Evolutionary conservation across 1,140 invertebrate genomes (phyloP).

Genomic region (Pygmarrhopalites habei): DNA sequence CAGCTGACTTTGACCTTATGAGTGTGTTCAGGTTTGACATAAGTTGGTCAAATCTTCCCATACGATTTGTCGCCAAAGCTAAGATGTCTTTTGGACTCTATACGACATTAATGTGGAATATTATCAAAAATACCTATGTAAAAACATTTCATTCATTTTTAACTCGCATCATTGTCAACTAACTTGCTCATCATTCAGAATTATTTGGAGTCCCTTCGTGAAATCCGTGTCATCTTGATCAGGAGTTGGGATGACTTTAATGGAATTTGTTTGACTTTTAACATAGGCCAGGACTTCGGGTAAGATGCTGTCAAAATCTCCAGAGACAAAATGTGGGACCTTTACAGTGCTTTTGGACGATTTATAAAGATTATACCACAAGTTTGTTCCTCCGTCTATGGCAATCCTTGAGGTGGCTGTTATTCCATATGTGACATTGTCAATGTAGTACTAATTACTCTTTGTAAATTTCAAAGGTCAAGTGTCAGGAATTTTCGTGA

Average conservation of each 20-base stretch:
- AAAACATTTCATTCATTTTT: background rate
- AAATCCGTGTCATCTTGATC: conserved; percentile 32
- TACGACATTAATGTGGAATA: background rate
- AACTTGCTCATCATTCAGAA: background rate
- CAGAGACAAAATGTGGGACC: conserved; percentile 8
- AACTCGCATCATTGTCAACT: background rate
- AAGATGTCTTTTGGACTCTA: background rate
- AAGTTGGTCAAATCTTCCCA: conserved; percentile 9
- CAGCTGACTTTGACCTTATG: background rate
- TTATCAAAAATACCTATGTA: background rate
- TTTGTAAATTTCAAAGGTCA: no score
- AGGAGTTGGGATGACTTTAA: conserved; percentile 10
- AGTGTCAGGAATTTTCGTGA: no score
- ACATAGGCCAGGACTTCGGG: conserved; percentile 1
- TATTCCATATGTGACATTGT: no score
- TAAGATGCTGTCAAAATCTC: conserved; percentile 26
- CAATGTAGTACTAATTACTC: no score
- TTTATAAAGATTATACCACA: conserved; percentile 6
- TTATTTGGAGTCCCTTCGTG: conserved; percentile 22
- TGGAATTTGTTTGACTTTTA: background rate
- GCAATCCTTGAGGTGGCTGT: conserved; percentile 7
- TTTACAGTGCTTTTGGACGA: background rate
- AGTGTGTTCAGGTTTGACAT: conserved; percentile 15
- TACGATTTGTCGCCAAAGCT: background rate
- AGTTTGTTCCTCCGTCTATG: conserved; percentile 18